These are phyloP conservation scores for Loris lydekkerianus DNA, from an alignment of 2,797 vertebrate species.

Conservation along the genomic window DNA sequence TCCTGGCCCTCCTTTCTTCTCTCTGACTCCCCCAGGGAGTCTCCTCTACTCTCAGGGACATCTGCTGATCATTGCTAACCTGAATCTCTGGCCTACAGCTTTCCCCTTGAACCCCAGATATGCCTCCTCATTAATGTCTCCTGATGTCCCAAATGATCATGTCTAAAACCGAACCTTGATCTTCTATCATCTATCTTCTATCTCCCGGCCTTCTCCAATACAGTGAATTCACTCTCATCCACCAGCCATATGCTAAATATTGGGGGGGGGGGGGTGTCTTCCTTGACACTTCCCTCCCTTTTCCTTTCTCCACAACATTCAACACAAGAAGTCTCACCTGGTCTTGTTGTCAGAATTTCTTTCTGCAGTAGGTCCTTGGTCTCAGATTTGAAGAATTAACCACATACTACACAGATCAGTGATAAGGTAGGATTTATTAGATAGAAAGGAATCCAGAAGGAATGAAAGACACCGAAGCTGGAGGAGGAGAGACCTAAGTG, in stretches of 20 bases:
- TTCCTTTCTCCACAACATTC: neutral
- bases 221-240: neutral
- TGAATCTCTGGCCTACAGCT: neutral
- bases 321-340: neutral
- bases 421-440: no score
- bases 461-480: no score
- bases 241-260: neutral
- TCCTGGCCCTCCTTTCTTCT: neutral
- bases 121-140: neutral
- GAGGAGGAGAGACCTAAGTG: no score
- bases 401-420: no score
- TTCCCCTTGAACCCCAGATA: neutral
- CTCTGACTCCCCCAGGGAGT: neutral
- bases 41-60: neutral
- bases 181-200: neutral
- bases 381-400: no score
- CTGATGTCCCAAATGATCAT: neutral
- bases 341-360: no score
- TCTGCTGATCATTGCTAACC: neutral
- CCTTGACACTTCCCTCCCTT: neutral
- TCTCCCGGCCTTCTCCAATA: neutral
- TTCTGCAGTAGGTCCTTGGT: no score
- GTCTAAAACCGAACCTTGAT: neutral
- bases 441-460: no score
- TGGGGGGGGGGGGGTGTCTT: neutral